Base-by-base conservation (phyloP, 2,797 vertebrate species). In the Chrysocyon brachyurus region DNA sequence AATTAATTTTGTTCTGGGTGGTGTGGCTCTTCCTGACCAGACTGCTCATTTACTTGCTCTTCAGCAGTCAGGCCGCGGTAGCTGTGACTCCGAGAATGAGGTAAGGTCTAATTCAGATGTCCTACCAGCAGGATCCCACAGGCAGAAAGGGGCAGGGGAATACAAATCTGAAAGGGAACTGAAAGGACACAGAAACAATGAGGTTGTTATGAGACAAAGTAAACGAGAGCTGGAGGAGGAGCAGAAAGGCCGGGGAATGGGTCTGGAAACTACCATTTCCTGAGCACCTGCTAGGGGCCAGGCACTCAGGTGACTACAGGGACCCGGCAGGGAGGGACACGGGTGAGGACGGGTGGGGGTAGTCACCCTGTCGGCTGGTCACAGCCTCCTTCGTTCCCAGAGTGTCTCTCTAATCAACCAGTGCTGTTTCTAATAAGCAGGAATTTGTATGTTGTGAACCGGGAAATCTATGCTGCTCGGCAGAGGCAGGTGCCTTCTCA, bases 41-140 rank as follows among this genome's bases (percentile, higher is more conserved):
- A 26, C 52, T 93, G 56, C 93, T 97, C 92, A 97, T 97, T 97
- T 86, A 57, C 68, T 97, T 96, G 96, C 95, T 96, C 81, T 87
- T 89, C 33, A 56, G 88, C 75, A 91, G 96, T 82, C 96, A 57
- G 93, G 52, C 93, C 90, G 87, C 26, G 1, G 91, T 75, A 64
- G 87, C 92, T 93, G 86, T 93, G 97, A 97, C 94, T 95, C 57
- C 5, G 26, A 83, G 93, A 96, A 97, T 97, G 97, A 98, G 97
- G 97, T 97, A 97, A 98, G 97, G 97, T 98, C 97, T 97, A 97
- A 95, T 96, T 97, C 97, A 36, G 24, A 56, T 59, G 97, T 97
- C 97, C 96, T 96, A 33, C 93, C 90, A 90, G 90, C 96, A 73
- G 79, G 70, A 91, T 93, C 91, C 89, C 85, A 72, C 0, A 5